A percentile compares a stretch with the other conserved stretches of the same genome.
Conservation (phyloP, 2,888 invertebrate species). For the Pemphredon lugubris region DNA sequence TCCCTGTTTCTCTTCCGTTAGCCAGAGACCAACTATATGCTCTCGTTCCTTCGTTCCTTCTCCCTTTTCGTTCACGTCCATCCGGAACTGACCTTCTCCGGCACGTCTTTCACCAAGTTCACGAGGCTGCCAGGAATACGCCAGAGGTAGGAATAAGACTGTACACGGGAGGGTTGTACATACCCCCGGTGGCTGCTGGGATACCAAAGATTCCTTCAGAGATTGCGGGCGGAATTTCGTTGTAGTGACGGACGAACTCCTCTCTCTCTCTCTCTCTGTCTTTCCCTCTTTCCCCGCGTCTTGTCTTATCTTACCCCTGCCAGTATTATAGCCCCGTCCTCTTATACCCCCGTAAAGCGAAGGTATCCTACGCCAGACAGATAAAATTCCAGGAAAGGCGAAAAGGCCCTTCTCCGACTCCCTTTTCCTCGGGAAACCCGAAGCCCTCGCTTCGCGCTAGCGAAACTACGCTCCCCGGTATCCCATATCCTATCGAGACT, state of each 20-base stretch:
- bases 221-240: conserved; percentile 78
- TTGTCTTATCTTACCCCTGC: conserved; percentile 66
- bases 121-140: conserved; percentile 52
- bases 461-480: conserved; percentile 47
- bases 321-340: conserved; percentile 57
- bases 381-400: conserved; percentile 72
- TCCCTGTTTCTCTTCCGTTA: conserved; percentile 3
- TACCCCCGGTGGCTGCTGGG: conserved; percentile 67
- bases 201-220: conserved; percentile 79
- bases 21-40: too few species aligned
- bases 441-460: conserved; percentile 32
- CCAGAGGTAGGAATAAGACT: conserved; percentile 46
- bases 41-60: conserved; percentile 26
- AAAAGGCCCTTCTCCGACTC: conserved; percentile 56
- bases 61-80: conserved; percentile 20
- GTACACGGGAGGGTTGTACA: conserved; percentile 52
- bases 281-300: too few species aligned
- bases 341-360: conserved; percentile 39
- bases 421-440: conserved; percentile 57
- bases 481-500: conserved; percentile 49
- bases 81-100: conserved; percentile 34
- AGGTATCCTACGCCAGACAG: conserved; percentile 65
- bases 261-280: too few species aligned
- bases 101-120: conserved; percentile 57
- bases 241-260: conserved; percentile 77